A percentile compares a stretch with the other conserved stretches of the same genome.
Conservation (phyloP, 2,888 invertebrate genomes). For the Drosophila buzzatii region DNA sequence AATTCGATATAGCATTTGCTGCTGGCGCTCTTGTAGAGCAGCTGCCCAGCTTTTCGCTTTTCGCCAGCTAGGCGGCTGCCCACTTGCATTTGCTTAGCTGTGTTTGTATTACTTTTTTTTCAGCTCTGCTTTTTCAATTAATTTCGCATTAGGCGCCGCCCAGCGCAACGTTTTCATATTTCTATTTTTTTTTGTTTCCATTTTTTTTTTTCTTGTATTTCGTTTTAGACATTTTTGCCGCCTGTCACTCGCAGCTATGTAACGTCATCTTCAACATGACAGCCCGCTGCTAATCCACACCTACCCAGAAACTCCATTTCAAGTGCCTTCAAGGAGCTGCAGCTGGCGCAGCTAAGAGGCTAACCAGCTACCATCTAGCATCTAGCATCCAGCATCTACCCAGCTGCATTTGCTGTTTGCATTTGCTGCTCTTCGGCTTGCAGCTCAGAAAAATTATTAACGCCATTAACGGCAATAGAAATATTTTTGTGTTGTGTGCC, state of each 20-base stretch:
- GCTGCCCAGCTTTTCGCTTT: constrained; percentile 25
- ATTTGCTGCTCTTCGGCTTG: constrained; percentile 9
- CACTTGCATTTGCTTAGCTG: constrained; percentile 48
- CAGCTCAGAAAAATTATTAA: constrained; percentile 69
- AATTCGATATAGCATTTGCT: constrained; percentile 74
- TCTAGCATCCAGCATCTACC: neutral
- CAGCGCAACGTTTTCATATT: constrained; percentile 44
- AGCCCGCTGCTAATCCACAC: constrained; percentile 78
- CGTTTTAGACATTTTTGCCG: constrained; percentile 37
- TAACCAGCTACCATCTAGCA: neutral
- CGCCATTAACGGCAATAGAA: constrained; percentile 82
- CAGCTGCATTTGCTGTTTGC: constrained; percentile 33
- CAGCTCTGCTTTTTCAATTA: constrained; percentile 67
- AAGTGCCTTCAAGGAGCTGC: constrained; percentile 41
- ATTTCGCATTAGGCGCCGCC: constrained; percentile 73
- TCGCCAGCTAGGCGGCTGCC: constrained; percentile 35
- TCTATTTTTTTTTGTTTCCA: constrained; percentile 29
- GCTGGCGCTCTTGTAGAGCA: constrained; percentile 38
- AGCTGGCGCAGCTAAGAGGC: constrained; percentile 22
- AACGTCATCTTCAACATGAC: constrained; percentile 81
- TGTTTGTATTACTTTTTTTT: constrained; percentile 7
- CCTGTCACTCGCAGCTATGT: constrained; percentile 79
- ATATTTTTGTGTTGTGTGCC: constrained; percentile 78
- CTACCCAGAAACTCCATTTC: constrained; percentile 33
- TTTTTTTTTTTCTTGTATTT: neutral